Conservation (phyloP, 2,113 vertebrate genomes). For the Melanotaenia duboulayi region DNA sequence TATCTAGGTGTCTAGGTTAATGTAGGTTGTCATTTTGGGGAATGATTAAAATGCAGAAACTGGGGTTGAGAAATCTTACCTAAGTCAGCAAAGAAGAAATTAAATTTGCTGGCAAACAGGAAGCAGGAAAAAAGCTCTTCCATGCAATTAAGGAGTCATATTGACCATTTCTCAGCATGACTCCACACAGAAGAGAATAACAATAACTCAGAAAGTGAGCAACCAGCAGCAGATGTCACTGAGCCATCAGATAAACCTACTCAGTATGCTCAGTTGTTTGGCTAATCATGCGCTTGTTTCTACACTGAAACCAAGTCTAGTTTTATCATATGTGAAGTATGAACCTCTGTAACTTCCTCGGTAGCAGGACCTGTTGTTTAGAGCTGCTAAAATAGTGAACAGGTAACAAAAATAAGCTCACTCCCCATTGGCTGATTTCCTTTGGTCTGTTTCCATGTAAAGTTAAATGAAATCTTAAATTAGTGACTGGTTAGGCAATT, state of each 20-base stretch:
- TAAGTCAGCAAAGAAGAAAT: no score
- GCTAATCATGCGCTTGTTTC: not conserved
- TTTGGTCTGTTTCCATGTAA: conserved; percentile 14
- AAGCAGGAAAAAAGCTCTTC: no score
- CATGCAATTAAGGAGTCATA: no score
- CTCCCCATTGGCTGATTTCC: conserved; percentile 10
- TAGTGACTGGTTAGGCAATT: conserved; percentile 13
- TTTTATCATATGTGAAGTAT: not conserved
- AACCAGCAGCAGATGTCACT: not conserved
- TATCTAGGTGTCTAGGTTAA: no score
- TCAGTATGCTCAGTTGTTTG: no score
- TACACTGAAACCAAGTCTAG: not conserved
- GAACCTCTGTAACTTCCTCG: not conserved
- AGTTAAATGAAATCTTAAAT: conserved; percentile 21
- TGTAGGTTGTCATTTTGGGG: no score
- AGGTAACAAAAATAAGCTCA: conserved; percentile 5
- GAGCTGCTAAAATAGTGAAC: not conserved
- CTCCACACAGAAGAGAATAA: not conserved
- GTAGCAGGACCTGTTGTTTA: not conserved
- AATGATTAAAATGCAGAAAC: no score
- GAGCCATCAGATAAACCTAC: no score
- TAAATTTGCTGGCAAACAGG: no score
- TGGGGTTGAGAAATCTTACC: no score
- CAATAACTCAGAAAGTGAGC: not conserved
- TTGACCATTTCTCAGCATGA: no score